A percentile compares a stretch with the other conserved stretches of the same genome.
Conservation (phyloP, 2,113 vertebrate genomes). For the Callaeas wilsoni region DNA sequence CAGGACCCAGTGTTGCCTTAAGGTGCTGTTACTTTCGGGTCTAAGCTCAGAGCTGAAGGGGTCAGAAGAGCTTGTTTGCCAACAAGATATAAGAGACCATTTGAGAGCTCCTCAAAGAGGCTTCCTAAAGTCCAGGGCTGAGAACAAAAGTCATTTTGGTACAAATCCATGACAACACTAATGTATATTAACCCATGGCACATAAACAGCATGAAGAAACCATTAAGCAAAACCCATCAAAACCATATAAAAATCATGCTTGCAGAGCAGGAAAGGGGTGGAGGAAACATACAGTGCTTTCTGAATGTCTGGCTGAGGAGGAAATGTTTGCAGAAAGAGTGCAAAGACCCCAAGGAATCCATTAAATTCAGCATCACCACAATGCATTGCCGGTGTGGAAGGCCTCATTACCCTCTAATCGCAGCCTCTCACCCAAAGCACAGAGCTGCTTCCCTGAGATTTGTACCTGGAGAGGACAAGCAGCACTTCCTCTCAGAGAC, state of each 20-base stretch:
- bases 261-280: not conserved
- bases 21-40: not conserved
- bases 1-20: rapidly evolving
- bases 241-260: not conserved
- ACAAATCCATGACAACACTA: not conserved
- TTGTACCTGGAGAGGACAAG: not conserved
- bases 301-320: not conserved
- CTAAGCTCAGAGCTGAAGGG: not conserved
- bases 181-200: not conserved
- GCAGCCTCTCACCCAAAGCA: not conserved
- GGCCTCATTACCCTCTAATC: not conserved
- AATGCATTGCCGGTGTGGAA: not conserved
- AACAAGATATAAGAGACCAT: not conserved
- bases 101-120: not conserved
- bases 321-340: not conserved
- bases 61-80: not conserved
- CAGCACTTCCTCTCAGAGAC: not conserved
- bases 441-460: not conserved
- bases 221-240: not conserved
- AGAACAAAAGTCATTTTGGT: not conserved
- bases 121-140: not conserved
- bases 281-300: not conserved
- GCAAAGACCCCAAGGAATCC: not conserved
- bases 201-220: not conserved
- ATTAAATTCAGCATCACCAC: not conserved